A percentile compares a stretch with the other conserved stretches of the same genome.
Evolutionary conservation across 2,888 invertebrate genomes (phyloP).

Genomic region (Lacanobia wlatinum): DNA sequence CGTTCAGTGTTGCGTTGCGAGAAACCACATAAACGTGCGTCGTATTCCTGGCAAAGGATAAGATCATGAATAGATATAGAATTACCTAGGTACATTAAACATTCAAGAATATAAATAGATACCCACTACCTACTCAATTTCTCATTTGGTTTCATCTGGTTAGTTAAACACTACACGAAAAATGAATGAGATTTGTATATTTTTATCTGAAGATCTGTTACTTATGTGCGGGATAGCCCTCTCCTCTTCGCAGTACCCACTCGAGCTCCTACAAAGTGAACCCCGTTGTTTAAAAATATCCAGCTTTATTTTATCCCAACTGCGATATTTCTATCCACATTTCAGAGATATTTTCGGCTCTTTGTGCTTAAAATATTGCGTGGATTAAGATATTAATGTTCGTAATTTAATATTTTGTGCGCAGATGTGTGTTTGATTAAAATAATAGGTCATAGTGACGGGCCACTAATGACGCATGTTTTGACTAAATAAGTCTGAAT

Average conservation of each 20-base stretch:
- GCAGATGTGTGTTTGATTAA: constrained; percentile 45
- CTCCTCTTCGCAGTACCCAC: constrained; percentile 24
- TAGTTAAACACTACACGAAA: constrained; percentile 20
- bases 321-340: constrained; percentile 31
- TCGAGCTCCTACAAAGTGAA: constrained; percentile 32
- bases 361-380: constrained; percentile 29
- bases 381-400: constrained; percentile 28
- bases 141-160: neutral
- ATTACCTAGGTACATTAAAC: constrained; percentile 3
- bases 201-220: constrained; percentile 38
- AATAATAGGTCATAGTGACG: constrained; percentile 50
- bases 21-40: neutral
- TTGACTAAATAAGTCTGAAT: constrained; percentile 37
- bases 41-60: neutral
- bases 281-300: constrained; percentile 49
- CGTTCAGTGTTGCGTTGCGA: constrained; percentile 1
- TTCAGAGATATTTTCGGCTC: constrained; percentile 30
- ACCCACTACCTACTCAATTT: neutral
- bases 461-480: constrained; percentile 56
- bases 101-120: neutral
- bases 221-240: constrained; percentile 38
- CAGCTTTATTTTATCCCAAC: constrained; percentile 31
- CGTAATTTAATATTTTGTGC: constrained; percentile 27
- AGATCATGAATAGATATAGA: neutral
- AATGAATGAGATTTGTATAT: constrained; percentile 39